Base-by-base conservation (phyloP, 2,888 invertebrate genomes). In the Pammene fasciana region DNA sequence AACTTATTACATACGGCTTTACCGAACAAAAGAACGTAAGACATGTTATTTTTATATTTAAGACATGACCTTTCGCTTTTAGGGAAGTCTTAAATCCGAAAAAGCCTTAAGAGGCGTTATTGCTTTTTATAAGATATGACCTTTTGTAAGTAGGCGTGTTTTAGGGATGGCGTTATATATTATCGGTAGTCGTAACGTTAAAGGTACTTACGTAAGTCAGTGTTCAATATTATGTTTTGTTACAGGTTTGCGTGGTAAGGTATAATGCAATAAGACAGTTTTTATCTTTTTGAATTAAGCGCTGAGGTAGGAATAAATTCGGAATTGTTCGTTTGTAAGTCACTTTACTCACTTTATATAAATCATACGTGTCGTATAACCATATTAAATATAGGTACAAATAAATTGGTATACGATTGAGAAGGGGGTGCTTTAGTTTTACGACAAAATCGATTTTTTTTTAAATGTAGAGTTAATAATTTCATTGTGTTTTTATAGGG, bases 1-100 rank as follows among this genome's bases (percentile, higher is more conserved):
- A 73, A 78, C 73, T 76, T 78, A 62, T 68, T 62, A 68, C 62
- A 76, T 78, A 76, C 74, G 72, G 74, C 75, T 77, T 52, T 66
- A 65, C 70, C 67, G 56, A 18, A 36, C 11, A 46, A 26, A 60
- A 50, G 38, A 13, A 11, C 48, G 2, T 36, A 50, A 18, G 38
- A 1, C 18, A 4, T 16, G 3, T 13, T 13, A 11, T 38, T 50
- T 14, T 16, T 9, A 18, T 38, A 18, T 13, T 26, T 18, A 46
- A 2, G 9, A n/a, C 50, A 13, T 16, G 38, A 61, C 50, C 48
- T 61, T 50, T 18, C 38, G 48, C 11, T 9, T 0, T 11, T 48
- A 11, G 2, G 36, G 0, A 11, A 46, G 4, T 73, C 46, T 65
- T 65, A 70, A 65, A 56, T 38, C 16, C 8, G 38, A 34, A 61